A percentile compares a stretch with the other conserved stretches of the same genome.
phyloP scores from a whole-genome alignment of 2,888 invertebrate species.

The Machimus atricapillus region DNA sequence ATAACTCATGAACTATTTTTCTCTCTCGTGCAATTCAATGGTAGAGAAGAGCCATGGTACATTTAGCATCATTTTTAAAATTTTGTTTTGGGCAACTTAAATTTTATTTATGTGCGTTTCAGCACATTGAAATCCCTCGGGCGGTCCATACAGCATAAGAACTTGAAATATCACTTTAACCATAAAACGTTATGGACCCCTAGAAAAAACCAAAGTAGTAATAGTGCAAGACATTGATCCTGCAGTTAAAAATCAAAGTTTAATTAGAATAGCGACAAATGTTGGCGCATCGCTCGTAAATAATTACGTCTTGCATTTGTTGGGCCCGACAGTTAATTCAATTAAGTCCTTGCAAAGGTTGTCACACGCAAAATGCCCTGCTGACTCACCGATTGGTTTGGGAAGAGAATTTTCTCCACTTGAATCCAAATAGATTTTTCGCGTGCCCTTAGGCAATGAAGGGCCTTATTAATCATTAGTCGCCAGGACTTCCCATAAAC shows the following conservation, averaged over 20 bases:
- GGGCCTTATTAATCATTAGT: conserved; percentile 34
- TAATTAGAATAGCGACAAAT: neutral
- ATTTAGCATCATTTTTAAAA: no score
- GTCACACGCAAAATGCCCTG: conserved; percentile 36
- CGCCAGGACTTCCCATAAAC: conserved; percentile 28
- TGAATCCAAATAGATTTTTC: conserved; percentile 37
- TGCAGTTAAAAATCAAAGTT: neutral
- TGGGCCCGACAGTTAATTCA: conserved; percentile 23
- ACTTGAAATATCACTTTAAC: no score
- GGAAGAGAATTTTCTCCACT: conserved; percentile 30
- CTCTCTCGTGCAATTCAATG: no score
- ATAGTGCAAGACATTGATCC: neutral
- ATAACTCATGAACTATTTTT: no score
- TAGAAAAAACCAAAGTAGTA: no score
- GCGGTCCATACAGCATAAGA: no score
- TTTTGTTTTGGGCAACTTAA: no score
- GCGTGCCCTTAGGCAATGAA: conserved; percentile 34
- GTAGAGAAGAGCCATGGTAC: no score
- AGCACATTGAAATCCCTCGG: no score
- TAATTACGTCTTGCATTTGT: neutral
- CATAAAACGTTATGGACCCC: no score
- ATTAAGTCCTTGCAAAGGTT: conserved; percentile 10
- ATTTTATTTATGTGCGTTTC: no score
- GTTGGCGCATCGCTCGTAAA: neutral
- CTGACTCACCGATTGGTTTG: conserved; percentile 1